phyloP scores from a whole-genome alignment of 2,888 invertebrate species.

The Cistogaster globosa region DNA sequence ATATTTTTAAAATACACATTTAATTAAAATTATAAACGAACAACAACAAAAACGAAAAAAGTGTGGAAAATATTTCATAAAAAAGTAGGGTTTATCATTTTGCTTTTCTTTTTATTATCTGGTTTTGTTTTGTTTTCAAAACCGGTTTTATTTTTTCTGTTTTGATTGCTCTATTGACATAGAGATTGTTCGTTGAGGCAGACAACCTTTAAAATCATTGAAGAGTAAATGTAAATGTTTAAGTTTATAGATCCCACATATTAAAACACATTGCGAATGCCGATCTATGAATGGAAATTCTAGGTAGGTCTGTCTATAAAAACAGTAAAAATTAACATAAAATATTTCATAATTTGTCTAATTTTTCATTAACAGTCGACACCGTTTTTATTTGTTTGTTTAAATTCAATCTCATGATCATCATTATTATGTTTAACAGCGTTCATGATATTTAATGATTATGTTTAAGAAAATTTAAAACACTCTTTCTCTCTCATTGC shows the following conservation, averaged over 20 bases:
- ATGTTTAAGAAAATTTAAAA: conserved; percentile 11
- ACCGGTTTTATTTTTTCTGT: no score
- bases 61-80: no score
- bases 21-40: no score
- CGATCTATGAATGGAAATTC: conserved; percentile 28
- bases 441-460: conserved; percentile 14
- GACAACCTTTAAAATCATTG: conserved; percentile 41
- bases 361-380: conserved; percentile 36
- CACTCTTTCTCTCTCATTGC: background rate
- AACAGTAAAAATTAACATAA: conserved; percentile 7
- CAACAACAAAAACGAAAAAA: no score
- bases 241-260: conserved; percentile 45
- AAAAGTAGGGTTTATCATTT: no score
- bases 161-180: no score
- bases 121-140: no score
- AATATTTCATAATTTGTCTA: conserved; percentile 30
- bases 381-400: conserved; percentile 10
- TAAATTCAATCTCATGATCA: conserved; percentile 14
- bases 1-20: no score
- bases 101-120: no score
- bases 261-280: background rate
- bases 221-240: background rate
- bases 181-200: conserved; percentile 4
- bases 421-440: background rate
- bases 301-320: conserved; percentile 50